phyloP scores from a whole-genome alignment of 2,888 invertebrate genomes.

The Psococerastis gibbosa region DNA sequence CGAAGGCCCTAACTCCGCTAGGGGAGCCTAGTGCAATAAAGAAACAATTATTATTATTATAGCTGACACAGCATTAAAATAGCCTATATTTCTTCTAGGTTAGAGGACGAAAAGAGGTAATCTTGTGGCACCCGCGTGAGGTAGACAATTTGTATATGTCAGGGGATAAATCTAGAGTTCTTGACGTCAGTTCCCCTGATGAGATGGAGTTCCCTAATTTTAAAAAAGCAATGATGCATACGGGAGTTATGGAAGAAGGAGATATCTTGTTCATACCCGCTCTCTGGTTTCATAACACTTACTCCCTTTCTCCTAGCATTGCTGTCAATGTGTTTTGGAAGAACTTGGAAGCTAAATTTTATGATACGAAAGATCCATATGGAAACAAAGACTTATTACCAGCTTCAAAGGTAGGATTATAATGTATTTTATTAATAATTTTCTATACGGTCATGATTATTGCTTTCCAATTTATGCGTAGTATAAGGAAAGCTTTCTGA shows the following conservation, averaged over 20 bases:
- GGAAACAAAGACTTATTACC: slow-evolving; percentile 33
- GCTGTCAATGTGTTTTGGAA: slow-evolving; percentile 35
- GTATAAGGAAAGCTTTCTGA: too few species aligned
- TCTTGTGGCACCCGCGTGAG: slow-evolving; percentile 30
- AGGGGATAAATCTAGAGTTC: slow-evolving; percentile 32
- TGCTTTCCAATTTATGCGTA: too few species aligned
- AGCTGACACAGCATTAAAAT: too few species aligned
- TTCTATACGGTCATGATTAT: slow-evolving; percentile 2
- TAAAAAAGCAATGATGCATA: slow-evolving; percentile 23
- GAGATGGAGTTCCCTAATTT: slow-evolving; percentile 27
- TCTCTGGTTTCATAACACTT: slow-evolving; percentile 36
- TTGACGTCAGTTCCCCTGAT: slow-evolving; percentile 30
- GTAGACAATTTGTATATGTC: slow-evolving; percentile 29
- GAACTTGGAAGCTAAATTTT: slow-evolving; percentile 26
- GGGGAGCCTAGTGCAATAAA: too few species aligned
- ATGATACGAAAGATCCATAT: slow-evolving; percentile 33
- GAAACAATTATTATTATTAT: too few species aligned
- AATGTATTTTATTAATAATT: not conserved
- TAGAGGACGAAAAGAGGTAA: slow-evolving; percentile 28
- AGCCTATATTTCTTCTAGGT: slow-evolving; percentile 20
- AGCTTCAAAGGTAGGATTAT: slow-evolving; percentile 23
- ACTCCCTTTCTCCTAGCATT: slow-evolving; percentile 28
- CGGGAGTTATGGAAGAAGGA: slow-evolving; percentile 27
- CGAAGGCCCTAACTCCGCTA: too few species aligned
- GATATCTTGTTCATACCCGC: slow-evolving; percentile 35